A percentile compares a stretch with the other conserved stretches of the same genome.
phyloP scores from a whole-genome alignment of 1,140 invertebrate genomes.

The Trichonephila inaurata region DNA sequence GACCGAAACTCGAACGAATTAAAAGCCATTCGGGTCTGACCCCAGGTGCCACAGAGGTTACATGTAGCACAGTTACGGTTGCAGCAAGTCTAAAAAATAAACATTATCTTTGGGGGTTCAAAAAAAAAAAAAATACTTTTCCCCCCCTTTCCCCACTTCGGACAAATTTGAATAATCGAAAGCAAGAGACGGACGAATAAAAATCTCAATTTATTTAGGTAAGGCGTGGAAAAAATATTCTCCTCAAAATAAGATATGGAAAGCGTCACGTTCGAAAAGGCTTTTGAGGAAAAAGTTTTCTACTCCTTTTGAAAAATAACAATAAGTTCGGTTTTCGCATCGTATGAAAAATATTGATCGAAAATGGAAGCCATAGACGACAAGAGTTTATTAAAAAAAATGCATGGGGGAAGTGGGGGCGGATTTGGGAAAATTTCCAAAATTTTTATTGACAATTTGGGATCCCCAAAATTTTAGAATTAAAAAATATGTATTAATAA shows the following conservation, averaged over 20 bases:
- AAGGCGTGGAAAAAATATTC: constrained; percentile 15
- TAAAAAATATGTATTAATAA: too few relatives aligned
- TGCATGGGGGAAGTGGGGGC: not conserved
- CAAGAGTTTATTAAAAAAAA: not conserved
- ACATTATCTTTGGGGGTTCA: constrained; percentile 17
- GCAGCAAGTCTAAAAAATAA: constrained; percentile 49
- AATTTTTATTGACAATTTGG: too few relatives aligned
- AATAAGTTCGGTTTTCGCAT: constrained; percentile 25
- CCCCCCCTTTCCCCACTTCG: not conserved
- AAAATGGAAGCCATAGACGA: not conserved
- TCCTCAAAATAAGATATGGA: not conserved
- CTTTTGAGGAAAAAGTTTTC: constrained; percentile 11
- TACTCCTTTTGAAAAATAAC: constrained; percentile 17
- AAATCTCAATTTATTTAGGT: constrained; percentile 56
- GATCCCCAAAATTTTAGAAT: too few relatives aligned
- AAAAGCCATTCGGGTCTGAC: constrained; percentile 47
- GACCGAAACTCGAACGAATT: not conserved
- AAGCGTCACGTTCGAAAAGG: constrained; percentile 8
- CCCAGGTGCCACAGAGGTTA: constrained; percentile 41
- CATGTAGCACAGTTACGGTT: not conserved
- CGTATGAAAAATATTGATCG: constrained; percentile 41
- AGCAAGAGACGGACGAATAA: constrained; percentile 16
- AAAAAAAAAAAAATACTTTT: constrained; percentile 25
- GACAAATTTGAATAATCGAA: constrained; percentile 51
- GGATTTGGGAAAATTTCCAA: not conserved